Evolutionary conservation across 2,797 vertebrate genomes (phyloP), one percentile per base, ranked within the genome.

Genomic region (Gallinago solitaria): DNA sequence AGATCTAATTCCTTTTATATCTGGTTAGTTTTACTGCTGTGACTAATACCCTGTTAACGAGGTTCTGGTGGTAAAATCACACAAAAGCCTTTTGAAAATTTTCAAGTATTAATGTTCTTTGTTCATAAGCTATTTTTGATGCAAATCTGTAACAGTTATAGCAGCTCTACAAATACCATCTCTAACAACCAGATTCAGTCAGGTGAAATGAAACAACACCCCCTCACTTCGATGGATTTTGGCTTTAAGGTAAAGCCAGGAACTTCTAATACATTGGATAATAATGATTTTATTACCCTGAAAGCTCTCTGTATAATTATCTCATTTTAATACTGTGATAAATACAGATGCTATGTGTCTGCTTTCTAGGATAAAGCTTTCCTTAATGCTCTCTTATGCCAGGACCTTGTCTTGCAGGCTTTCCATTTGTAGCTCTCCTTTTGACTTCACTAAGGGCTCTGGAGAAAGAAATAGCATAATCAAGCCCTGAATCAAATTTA

Each of bases 401-500:
- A 59, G 19, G 67, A 84, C 11, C 39, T 80, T 51, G 25, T 30
- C 70, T 59, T 83, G 45, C 43, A 53, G 35, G 50, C 2, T 84
- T 92, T 74, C n/a, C 47, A 51, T 90, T 83, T 83, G 60, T 37
- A 76, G 50, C 35, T 67, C 19, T 90, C 39, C 47, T n/a, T 84
- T 73, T 79, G 54, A 92, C 43, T 93, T 69, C 47, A 74, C 39
- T 45, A 59, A 92, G 16, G 18, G 32, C 45, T 95, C 64, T 83
- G 32, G 28, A 90, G 60, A 89, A 83, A 60, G 39, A 12, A 81
- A 91, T 32, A 75, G 56, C 76, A 61, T 75, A 91, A 82, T 90
- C 68, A 83, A 90, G 50, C 35, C 39, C 47, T 92, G 95, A 59
- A 96, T 91, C 37, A 90, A 73, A 88, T 90, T 76, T 87, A 92